These are phyloP conservation scores for Coccyzus lansbergi DNA, from an alignment of 2,797 vertebrate species.

Conservation along the genomic window DNA sequence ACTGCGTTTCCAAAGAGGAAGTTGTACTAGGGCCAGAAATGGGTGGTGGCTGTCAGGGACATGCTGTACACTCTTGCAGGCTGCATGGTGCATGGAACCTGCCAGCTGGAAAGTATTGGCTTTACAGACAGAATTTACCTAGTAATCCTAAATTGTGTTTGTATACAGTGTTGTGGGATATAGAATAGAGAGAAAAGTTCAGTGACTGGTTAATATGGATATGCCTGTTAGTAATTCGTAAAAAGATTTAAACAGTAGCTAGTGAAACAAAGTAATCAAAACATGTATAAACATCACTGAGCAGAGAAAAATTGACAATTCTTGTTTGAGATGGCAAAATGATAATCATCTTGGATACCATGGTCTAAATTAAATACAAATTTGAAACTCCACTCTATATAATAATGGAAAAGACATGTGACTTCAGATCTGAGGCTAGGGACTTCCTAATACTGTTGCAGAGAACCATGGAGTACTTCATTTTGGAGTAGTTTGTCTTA, in stretches of 20 bases:
- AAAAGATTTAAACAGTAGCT: neutral
- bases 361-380: neutral
- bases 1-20: neutral
- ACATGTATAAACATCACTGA: rapidly evolving
- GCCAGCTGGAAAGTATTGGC: neutral
- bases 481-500: neutral
- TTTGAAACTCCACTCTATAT: neutral
- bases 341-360: neutral
- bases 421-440: neutral
- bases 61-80: neutral
- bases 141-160: neutral
- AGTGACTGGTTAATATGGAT: neutral
- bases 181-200: neutral
- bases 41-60: neutral
- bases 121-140: rapidly evolving
- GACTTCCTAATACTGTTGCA: neutral
- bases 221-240: neutral
- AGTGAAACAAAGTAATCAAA: neutral
- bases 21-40: neutral
- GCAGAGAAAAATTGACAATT: neutral
- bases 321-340: neutral
- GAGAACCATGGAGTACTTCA: neutral
- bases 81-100: neutral
- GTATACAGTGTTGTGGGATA: neutral
- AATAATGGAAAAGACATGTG: neutral